Conservation (phyloP, 2,797 vertebrate species). For the Melanotaenia pygmaea region DNA sequence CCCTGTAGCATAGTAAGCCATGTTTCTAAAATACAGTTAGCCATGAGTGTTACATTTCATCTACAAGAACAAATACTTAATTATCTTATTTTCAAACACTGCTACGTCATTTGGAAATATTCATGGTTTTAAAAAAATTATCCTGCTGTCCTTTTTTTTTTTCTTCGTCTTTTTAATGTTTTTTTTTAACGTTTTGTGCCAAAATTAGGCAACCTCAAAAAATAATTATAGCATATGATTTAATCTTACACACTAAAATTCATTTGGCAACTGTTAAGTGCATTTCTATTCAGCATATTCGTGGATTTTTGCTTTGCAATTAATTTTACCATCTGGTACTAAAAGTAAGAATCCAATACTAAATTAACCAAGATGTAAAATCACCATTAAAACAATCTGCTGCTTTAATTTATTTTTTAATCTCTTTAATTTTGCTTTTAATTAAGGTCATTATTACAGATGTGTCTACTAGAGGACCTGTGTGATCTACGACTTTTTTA, state of each 20-base stretch:
- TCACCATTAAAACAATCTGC: not conserved
- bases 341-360: slow-evolving; percentile 15
- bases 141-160: not conserved
- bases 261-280: slow-evolving; percentile 11
- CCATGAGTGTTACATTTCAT: slow-evolving; percentile 4
- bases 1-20: slow-evolving; percentile 17
- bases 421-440: not conserved
- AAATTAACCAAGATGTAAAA: slow-evolving; percentile 2
- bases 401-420: slow-evolving; percentile 4
- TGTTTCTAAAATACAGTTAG: slow-evolving; percentile 25
- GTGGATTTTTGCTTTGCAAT: slow-evolving; percentile 10
- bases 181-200: slow-evolving; percentile 1
- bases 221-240: slow-evolving; percentile 10
- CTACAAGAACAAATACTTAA: slow-evolving; percentile 4
- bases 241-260: not conserved
- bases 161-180: slow-evolving; percentile 8
- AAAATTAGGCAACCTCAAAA: slow-evolving; percentile 16
- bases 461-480: not conserved
- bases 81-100: slow-evolving; percentile 11
- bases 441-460: not conserved
- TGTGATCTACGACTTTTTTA: not conserved
- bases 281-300: not conserved
- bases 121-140: not conserved
- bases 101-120: slow-evolving; percentile 16
- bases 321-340: slow-evolving; percentile 17